Evolutionary conservation across 2,113 vertebrate species (phyloP).

Genomic region (Tachysurus fulvidraco): DNA sequence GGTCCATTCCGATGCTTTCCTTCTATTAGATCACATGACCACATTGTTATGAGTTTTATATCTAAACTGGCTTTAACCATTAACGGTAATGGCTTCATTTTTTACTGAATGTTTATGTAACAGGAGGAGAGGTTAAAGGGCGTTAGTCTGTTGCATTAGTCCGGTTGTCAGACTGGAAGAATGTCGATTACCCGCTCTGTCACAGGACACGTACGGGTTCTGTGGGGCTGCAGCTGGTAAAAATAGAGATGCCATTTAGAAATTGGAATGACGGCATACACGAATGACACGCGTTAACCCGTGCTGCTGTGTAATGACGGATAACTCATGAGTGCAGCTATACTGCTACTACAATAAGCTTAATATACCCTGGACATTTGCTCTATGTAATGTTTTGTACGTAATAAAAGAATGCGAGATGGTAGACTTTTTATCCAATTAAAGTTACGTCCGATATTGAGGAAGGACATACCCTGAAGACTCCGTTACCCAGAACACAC

Average conservation of each 20-base stretch:
- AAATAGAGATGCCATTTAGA: constrained; percentile 9
- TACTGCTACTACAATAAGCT: neutral
- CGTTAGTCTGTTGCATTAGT: neutral
- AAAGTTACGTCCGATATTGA: neutral
- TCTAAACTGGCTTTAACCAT: neutral
- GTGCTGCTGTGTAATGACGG: constrained; percentile 3
- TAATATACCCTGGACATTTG: neutral
- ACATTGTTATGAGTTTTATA: neutral
- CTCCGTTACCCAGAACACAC: neutral
- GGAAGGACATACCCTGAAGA: neutral
- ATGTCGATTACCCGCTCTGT: constrained; percentile 19
- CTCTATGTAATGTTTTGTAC: neutral
- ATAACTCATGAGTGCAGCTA: neutral
- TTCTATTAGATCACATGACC: neutral
- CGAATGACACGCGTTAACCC: neutral
- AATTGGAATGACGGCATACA: neutral
- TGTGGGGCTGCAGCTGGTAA: neutral
- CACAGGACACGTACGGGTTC: neutral
- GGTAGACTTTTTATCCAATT: neutral
- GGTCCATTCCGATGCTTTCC: neutral
- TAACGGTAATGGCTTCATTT: neutral
- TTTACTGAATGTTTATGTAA: neutral
- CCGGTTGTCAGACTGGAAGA: constrained; percentile 5
- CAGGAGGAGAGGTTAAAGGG: neutral
- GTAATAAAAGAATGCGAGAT: neutral